Conservation (phyloP, 2,797 vertebrate genomes). For the Takifugu ocellatus region DNA sequence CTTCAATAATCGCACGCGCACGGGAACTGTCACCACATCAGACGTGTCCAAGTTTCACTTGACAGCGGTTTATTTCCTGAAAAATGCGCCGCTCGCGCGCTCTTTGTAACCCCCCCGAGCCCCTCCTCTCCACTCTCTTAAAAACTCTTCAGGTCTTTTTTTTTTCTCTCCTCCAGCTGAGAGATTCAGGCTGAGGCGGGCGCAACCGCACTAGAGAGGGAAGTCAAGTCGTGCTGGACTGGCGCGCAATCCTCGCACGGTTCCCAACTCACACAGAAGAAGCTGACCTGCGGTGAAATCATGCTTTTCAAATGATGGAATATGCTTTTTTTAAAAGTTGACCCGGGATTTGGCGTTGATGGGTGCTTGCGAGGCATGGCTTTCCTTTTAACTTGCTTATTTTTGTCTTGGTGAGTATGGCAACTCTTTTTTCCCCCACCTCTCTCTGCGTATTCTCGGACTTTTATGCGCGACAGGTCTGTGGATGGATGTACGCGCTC, state of each 20-base stretch:
- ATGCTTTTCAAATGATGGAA: constrained; percentile 70
- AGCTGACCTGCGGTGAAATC: constrained; percentile 42
- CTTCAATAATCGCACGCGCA: not conserved
- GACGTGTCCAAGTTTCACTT: no score
- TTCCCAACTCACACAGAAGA: constrained; percentile 51
- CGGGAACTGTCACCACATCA: not conserved
- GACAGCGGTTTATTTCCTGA: not conserved
- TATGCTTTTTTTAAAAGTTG: constrained; percentile 71
- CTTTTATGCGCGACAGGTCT: constrained; percentile 60
- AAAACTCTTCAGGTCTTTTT: constrained; percentile 76
- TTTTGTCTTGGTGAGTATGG: constrained; percentile 84
- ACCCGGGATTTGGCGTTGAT: constrained; percentile 65
- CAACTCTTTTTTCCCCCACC: constrained; percentile 39
- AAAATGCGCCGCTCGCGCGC: no score
- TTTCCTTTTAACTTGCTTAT: constrained; percentile 79
- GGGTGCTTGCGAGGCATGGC: constrained; percentile 76
- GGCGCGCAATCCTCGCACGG: constrained; percentile 63
- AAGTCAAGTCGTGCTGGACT: constrained; percentile 72
- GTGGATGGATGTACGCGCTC: constrained; percentile 15
- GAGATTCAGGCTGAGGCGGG: constrained; percentile 73
- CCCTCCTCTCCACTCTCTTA: constrained; percentile 3
- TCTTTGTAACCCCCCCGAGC: no score
- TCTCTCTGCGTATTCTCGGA: constrained; percentile 38
- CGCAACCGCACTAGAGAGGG: constrained; percentile 69
- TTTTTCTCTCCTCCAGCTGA: constrained; percentile 55